Percentiles rank a stretch among this genome's conserved stretches.
Conservation (phyloP, 2,113 vertebrate species). For the Alligator mississippiensis region DNA sequence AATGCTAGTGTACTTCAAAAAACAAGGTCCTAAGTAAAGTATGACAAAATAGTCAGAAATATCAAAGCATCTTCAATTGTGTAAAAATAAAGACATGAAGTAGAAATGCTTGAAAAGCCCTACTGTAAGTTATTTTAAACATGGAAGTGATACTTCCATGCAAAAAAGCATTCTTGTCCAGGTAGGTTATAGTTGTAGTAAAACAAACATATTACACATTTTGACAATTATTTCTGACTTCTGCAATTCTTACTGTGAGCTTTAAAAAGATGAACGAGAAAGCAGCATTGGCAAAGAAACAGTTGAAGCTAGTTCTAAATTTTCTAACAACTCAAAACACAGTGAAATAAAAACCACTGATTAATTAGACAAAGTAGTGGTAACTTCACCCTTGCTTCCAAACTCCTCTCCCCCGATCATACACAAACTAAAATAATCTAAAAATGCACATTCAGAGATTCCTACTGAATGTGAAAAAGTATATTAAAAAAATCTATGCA, state of each 20-base stretch:
- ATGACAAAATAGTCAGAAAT: not conserved
- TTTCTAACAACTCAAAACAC: not conserved
- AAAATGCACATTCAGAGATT: not conserved
- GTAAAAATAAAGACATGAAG: not conserved
- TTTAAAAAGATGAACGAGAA: not conserved
- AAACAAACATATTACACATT: not conserved
- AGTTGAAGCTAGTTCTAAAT: not conserved
- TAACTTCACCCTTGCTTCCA: not conserved
- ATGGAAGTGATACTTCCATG: not conserved
- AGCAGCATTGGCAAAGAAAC: too few species aligned
- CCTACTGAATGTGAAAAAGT: not conserved
- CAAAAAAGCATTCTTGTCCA: not conserved
- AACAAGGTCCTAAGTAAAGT: not conserved
- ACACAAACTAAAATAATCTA: fast-evolving
- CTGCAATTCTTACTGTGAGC: not conserved
- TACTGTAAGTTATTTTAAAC: not conserved
- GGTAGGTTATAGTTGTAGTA: not conserved
- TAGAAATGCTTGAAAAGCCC: not conserved
- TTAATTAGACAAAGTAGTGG: not conserved
- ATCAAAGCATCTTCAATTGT: not conserved
- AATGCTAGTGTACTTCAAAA: not conserved
- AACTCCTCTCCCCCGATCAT: too few species aligned
- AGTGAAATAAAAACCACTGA: fast-evolving
- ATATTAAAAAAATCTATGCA: not conserved
- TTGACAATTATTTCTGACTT: not conserved